These are phyloP conservation scores for Sycophaga agraensis DNA, from an alignment of 1,140 invertebrate species.

Conservation along the genomic window DNA sequence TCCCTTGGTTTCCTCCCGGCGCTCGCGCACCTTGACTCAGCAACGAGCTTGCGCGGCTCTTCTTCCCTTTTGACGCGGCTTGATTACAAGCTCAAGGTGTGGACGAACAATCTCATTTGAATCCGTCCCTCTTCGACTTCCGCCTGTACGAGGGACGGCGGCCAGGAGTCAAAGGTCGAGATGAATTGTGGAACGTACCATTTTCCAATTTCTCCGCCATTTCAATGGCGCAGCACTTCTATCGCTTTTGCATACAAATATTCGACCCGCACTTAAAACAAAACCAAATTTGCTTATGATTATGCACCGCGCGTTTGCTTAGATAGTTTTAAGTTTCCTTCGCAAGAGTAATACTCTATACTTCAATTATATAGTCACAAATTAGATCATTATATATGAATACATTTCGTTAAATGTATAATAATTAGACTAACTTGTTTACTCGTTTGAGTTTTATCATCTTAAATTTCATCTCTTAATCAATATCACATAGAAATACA, in stretches of 20 bases:
- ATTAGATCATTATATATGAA: too few species aligned
- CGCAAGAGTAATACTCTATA: too few species aligned
- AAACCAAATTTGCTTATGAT: conserved; percentile 14
- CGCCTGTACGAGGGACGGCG: not conserved
- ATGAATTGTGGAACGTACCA: conserved; percentile 15
- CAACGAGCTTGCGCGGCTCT: conserved; percentile 10
- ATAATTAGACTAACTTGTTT: too few species aligned
- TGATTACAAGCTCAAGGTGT: conserved; percentile 30
- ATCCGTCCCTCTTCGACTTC: conserved; percentile 27
- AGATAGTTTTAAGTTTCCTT: conserved; percentile 18
- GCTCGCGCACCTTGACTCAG: not conserved
- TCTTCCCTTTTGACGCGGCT: conserved; percentile 27
- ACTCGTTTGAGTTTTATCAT: too few species aligned
- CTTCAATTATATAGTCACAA: too few species aligned
- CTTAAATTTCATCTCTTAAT: too few species aligned
- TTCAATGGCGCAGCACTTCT: conserved; percentile 24
- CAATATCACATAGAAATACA: too few species aligned
- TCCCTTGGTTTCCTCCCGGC: not conserved
- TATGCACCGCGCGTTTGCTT: conserved; percentile 13
- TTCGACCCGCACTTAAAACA: not conserved
- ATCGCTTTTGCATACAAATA: conserved; percentile 30
- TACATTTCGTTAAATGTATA: too few species aligned
- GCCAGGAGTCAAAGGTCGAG: conserved; percentile 1
- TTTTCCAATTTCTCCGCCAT: conserved; percentile 24
- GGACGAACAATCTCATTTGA: conserved; percentile 32